These are phyloP conservation scores for Hiodon alosoides DNA, from an alignment of 2,113 vertebrate genomes.

Conservation along the genomic window DNA sequence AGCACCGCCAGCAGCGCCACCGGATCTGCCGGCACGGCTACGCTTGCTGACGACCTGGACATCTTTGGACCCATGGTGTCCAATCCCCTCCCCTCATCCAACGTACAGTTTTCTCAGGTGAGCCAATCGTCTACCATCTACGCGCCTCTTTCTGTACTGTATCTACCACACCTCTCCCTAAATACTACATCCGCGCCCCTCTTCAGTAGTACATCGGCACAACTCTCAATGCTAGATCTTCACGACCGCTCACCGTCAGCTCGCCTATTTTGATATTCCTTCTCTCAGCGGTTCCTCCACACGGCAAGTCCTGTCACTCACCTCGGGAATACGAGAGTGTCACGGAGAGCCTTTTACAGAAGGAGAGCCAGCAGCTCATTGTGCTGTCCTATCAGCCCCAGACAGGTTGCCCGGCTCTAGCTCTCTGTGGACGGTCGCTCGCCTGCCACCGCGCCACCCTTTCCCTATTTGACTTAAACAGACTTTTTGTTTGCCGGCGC, in stretches of 20 bases:
- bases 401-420: not conserved
- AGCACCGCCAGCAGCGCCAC: constrained; percentile 62
- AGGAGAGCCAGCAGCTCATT: not conserved
- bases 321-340: not conserved
- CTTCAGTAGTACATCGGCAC: not conserved
- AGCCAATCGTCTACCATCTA: not conserved
- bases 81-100: constrained; percentile 65
- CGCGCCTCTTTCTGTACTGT: not conserved
- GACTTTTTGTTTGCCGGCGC: not conserved
- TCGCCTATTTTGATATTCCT: not conserved
- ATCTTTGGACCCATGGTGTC: constrained; percentile 83
- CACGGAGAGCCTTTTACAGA: not conserved
- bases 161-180: not conserved
- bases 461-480: not conserved
- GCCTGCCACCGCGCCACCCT: not conserved
- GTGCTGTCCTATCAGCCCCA: not conserved
- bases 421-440: not conserved
- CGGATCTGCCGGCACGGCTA: constrained; percentile 41
- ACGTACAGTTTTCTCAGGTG: constrained; percentile 61
- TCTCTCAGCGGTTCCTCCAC: not conserved
- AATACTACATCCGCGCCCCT: not conserved
- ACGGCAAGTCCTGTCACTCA: not conserved
- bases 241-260: no score
- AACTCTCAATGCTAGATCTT: not conserved
- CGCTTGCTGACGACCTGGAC: constrained; percentile 70